Evolutionary conservation across 37 sponge, comb jelly and placozoan genomes (phyloP).

Genomic region (Aplysina aerophoba): DNA sequence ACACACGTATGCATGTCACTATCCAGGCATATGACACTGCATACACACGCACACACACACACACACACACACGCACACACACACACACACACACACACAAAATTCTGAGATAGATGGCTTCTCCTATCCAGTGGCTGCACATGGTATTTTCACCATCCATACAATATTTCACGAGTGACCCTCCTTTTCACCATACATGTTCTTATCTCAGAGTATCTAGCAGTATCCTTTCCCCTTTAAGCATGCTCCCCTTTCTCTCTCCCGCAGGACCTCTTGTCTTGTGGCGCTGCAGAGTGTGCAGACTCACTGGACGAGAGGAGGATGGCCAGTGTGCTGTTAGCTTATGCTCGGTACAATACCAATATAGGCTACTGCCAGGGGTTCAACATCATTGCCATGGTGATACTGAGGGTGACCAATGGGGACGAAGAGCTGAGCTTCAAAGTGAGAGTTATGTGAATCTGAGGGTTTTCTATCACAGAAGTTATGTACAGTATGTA

Average conservation of each 20-base stretch:
- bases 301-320: constrained; percentile 64
- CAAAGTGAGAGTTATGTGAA: constrained; percentile 62
- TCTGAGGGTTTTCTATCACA: not conserved
- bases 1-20: not conserved
- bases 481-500: too few relatives aligned
- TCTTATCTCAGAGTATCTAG: too few relatives aligned
- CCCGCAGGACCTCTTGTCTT: constrained; percentile 73
- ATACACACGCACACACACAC: too few relatives aligned
- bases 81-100: too few relatives aligned
- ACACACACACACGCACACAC: too few relatives aligned
- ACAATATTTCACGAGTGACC: too few relatives aligned
- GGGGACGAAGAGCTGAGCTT: constrained; percentile 73
- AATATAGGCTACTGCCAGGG: constrained; percentile 90
- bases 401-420: constrained; percentile 82
- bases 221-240: too few relatives aligned
- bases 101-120: too few relatives aligned
- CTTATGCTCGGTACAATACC: constrained; percentile 87
- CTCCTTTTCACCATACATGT: too few relatives aligned
- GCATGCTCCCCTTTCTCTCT: not conserved
- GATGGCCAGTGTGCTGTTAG: constrained; percentile 80
- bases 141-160: too few relatives aligned
- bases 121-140: too few relatives aligned
- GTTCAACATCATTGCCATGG: constrained; percentile 85
- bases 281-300: constrained; percentile 68
- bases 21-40: too few relatives aligned